Evolutionary conservation across 1,140 invertebrate genomes (phyloP).

Genomic region (Drosophila nannoptera): DNA sequence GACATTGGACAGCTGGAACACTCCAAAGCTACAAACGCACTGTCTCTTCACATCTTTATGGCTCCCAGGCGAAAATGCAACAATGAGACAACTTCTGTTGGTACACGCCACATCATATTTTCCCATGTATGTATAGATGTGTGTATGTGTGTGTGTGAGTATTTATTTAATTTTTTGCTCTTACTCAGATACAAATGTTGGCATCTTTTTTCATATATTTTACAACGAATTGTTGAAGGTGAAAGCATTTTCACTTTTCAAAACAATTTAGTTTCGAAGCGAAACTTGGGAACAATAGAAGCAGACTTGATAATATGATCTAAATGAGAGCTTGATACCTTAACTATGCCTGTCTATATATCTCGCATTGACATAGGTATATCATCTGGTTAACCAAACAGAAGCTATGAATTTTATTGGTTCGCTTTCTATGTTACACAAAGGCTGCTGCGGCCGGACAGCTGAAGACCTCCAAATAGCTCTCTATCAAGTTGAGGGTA

Average conservation of each 20-base stretch:
- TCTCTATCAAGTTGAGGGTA: no score
- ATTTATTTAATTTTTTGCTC: slow-evolving; percentile 47
- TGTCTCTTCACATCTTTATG: background rate
- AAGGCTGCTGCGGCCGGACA: no score
- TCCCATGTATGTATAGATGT: slow-evolving; percentile 22
- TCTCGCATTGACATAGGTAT: background rate
- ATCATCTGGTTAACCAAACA: background rate
- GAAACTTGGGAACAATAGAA: slow-evolving; percentile 68
- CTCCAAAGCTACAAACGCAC: slow-evolving; percentile 9
- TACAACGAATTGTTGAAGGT: slow-evolving; percentile 70
- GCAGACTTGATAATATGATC: slow-evolving; percentile 39
- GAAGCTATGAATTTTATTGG: background rate
- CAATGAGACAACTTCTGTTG: slow-evolving; percentile 39
- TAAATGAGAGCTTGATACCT: slow-evolving; percentile 20
- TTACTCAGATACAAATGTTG: slow-evolving; percentile 38
- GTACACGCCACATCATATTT: slow-evolving; percentile 3
- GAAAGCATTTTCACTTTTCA: slow-evolving; percentile 78
- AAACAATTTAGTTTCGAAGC: slow-evolving; percentile 73
- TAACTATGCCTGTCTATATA: background rate
- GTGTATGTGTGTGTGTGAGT: slow-evolving; percentile 19
- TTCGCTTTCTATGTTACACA: no score
- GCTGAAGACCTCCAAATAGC: no score
- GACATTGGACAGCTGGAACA: slow-evolving; percentile 27
- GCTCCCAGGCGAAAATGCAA: slow-evolving; percentile 16
- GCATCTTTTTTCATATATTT: slow-evolving; percentile 28